These are phyloP conservation scores for Choloepus hoffmanni DNA, from an alignment of 2,113 vertebrate species.

Conservation along the genomic window DNA sequence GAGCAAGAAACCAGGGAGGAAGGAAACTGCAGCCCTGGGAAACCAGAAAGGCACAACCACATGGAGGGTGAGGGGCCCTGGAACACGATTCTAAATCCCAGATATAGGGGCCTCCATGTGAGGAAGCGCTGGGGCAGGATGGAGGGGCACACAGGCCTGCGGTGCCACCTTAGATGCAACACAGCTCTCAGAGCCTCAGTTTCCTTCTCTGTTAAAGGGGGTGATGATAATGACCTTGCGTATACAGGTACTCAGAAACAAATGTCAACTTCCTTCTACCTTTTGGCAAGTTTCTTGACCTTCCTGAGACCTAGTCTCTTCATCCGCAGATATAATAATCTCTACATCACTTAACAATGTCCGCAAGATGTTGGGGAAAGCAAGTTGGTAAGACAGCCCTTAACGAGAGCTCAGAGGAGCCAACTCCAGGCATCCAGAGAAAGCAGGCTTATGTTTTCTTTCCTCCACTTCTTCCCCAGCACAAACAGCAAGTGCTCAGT, in stretches of 20 bases:
- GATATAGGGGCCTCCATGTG: fast-evolving
- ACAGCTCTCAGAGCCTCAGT: background rate
- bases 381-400: no score
- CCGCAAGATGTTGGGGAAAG: background rate
- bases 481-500: background rate
- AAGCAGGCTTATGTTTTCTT: background rate
- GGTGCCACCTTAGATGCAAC: background rate
- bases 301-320: background rate
- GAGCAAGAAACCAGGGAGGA: background rate
- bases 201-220: background rate
- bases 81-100: fast-evolving
- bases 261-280: background rate
- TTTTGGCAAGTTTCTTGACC: background rate
- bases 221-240: background rate
- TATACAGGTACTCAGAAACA: background rate
- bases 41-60: background rate
- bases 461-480: background rate
- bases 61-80: background rate
- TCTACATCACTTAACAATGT: background rate
- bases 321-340: background rate
- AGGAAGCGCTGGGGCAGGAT: fast-evolving
- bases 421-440: background rate
- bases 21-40: background rate
- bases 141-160: background rate
- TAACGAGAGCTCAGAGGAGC: background rate